Evolutionary conservation across 2,113 vertebrate species (phyloP).

Genomic region (Stomatorhinus ivindoensis): DNA sequence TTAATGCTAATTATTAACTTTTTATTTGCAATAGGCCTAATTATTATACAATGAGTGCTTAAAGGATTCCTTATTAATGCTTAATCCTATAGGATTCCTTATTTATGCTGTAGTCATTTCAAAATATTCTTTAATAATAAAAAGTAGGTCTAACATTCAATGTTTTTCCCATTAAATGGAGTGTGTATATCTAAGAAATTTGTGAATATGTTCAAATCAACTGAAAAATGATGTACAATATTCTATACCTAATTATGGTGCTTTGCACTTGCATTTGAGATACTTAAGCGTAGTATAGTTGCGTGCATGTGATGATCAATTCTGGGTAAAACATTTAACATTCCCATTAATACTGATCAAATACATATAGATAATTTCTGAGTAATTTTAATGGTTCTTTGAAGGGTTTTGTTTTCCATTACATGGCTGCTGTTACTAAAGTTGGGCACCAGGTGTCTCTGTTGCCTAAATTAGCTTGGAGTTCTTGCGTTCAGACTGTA

Average conservation of each 20-base stretch:
- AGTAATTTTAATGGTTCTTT: background rate
- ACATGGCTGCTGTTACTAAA: background rate
- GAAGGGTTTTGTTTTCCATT: background rate
- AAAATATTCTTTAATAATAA: background rate
- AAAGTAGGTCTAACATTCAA: background rate
- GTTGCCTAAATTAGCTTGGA: background rate
- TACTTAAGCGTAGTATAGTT: background rate
- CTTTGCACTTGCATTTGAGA: background rate
- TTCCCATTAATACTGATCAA: background rate
- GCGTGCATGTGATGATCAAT: background rate
- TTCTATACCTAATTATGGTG: background rate
- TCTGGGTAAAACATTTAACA: background rate
- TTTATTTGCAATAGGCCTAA: background rate
- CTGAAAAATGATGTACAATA: background rate
- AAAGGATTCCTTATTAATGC: background rate
- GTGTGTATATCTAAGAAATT: background rate
- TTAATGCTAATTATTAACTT: background rate
- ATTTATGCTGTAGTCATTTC: background rate
- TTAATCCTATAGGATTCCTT: background rate
- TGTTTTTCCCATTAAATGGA: background rate
- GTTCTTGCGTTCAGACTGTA: background rate
- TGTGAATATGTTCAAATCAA: background rate
- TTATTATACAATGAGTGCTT: background rate
- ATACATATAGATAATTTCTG: background rate
- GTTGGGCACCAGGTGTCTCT: constrained; percentile 9